Evolutionary conservation across 2,797 vertebrate genomes (phyloP).

Genomic region (Ara ararauna): DNA sequence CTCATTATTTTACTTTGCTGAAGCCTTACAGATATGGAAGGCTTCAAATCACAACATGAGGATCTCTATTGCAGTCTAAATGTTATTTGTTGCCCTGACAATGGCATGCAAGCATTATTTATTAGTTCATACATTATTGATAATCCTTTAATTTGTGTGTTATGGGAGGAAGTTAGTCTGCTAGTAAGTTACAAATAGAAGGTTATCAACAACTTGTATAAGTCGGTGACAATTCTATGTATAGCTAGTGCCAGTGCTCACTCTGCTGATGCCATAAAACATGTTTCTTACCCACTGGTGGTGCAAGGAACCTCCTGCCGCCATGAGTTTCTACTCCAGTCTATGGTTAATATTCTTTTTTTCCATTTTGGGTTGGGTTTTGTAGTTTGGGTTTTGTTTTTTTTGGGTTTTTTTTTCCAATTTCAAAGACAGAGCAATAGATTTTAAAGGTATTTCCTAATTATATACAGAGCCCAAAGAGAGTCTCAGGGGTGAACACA

Average conservation of each 20-base stretch:
- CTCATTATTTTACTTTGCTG: background rate
- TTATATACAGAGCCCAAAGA: too few relatives aligned
- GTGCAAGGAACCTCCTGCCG: background rate
- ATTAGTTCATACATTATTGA: constrained; percentile 40
- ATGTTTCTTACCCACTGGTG: background rate
- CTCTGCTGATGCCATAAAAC: background rate
- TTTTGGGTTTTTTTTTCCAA: background rate
- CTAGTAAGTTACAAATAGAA: constrained; percentile 31
- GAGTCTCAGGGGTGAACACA: too few relatives aligned
- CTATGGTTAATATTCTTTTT: background rate
- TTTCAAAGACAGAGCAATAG: background rate
- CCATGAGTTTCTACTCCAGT: background rate
- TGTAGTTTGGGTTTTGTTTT: background rate
- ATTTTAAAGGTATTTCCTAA: background rate
- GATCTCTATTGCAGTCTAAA: background rate
- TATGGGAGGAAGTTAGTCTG: constrained; percentile 40
- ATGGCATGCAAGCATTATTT: background rate
- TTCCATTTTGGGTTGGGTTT: background rate
- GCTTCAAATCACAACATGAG: background rate
- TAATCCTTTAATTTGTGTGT: background rate
- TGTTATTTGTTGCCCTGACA: constrained; percentile 23
- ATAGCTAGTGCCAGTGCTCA: background rate
- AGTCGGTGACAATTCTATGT: constrained; percentile 28
- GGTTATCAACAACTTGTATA: background rate
- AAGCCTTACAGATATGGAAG: accelerated